Percentiles rank a stretch among this genome's conserved stretches.
Evolutionary conservation across 2,113 vertebrate species (phyloP).

Genomic region (Trochalopteron elliotii): DNA sequence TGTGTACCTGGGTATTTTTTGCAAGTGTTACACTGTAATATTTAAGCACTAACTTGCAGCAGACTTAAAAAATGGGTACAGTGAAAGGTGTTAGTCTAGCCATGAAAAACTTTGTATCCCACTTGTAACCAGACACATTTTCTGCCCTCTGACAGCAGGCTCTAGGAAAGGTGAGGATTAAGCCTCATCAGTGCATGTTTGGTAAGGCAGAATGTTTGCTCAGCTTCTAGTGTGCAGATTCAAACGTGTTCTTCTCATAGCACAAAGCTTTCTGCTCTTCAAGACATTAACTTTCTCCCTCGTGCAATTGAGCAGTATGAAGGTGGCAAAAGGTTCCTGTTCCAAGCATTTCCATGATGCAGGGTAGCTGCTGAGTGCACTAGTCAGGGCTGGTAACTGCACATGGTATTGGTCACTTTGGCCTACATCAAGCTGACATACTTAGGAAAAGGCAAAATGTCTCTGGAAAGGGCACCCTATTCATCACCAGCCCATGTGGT

Average conservation of each 20-base stretch:
- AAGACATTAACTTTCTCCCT: not conserved
- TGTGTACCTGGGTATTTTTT: not conserved
- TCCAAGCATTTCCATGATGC: not conserved
- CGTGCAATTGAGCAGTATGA: not conserved
- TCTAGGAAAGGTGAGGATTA: not conserved
- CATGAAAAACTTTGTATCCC: not conserved
- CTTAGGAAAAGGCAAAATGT: not conserved
- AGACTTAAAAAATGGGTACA: not conserved
- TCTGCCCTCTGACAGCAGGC: not conserved
- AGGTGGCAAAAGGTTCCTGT: not conserved
- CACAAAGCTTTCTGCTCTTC: not conserved
- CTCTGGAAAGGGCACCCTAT: not conserved
- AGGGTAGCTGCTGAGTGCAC: not conserved
- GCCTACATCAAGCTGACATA: not conserved
- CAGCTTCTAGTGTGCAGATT: not conserved
- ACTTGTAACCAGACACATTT: not conserved
- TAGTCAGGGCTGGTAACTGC: not conserved
- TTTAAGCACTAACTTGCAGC: not conserved
- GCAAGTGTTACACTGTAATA: not conserved
- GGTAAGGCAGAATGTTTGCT: not conserved
- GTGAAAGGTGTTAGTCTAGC: not conserved
- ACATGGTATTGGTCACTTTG: not conserved
- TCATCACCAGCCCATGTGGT: not conserved
- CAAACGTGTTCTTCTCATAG: not conserved
- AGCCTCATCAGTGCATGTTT: not conserved